Base-by-base conservation (phyloP, 1,140 invertebrate genomes). In the Chironomus striatipennis region DNA sequence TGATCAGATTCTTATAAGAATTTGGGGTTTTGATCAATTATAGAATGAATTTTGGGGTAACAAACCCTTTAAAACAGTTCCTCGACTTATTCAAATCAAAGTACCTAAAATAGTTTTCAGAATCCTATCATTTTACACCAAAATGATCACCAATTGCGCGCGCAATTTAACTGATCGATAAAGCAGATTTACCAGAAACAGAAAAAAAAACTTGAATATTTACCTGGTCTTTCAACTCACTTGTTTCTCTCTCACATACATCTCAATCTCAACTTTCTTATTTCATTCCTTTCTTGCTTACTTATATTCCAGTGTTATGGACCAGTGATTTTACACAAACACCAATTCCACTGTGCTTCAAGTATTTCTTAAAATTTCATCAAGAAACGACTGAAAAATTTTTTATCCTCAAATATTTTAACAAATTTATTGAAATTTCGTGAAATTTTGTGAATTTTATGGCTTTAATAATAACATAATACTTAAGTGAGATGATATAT, bases 221-320 rank as follows among this genome's bases (percentile, higher is more conserved):
- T 70, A 70, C 65, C 65, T 70, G 65, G 65, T 70, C 65, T 70
- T 70, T 70, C 65, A 70, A 70, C 65, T 70, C 65, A 18, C 18
- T 70, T 21, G 12, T 57, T 57, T 47, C 15, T 47, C 8, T 10
- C 8, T 10, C 8, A 15, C 12, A 57, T 57, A n/a, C n/a, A n/a
- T n/a, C n/a, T 57, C 47, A 57, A 57, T 57, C 47, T 57, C 47
- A 12, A n/a, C 47, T 57, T 57, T 57, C 47, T 57, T 57, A 57
- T 57, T 57, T 70, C 65, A 70, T 20, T 70, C 17, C 20, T 70
- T 70, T n/a, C 20, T 18, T 70, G 18, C 65, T 70, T 70, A 20
- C 65, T 18, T 70, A 18, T 70, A 70, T 70, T 70, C 65, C 65
- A 70, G 65, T 70, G 65, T 70, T 70, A 70, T 70, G 65, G 65